A percentile compares a stretch with the other conserved stretches of the same genome.
Conservation (phyloP, 2,797 vertebrate genomes). For the Glyptemys insculpta region DNA sequence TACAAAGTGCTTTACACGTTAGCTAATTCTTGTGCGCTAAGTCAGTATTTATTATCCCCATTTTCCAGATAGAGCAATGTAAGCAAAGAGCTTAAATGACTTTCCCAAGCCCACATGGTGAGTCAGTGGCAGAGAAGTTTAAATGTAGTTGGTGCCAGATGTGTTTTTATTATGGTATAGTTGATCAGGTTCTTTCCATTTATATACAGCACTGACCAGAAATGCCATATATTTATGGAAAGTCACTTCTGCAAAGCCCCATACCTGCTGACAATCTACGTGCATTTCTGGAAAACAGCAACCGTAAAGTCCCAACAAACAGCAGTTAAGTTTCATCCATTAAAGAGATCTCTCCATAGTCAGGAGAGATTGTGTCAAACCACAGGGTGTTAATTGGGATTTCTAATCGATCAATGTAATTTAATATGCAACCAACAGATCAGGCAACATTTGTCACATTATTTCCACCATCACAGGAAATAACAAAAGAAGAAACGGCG, state of each 20-base stretch:
- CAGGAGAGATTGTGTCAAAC: no score
- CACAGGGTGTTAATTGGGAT: no score
- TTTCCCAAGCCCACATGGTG: neutral
- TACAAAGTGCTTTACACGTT: slow-evolving; percentile 11
- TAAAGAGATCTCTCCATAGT: neutral
- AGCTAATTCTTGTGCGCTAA: neutral
- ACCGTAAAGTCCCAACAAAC: neutral
- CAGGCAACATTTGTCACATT: neutral
- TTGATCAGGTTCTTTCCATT: neutral
- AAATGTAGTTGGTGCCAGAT: neutral
- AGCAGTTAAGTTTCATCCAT: slow-evolving; percentile 4
- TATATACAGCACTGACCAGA: neutral
- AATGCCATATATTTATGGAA: slow-evolving; percentile 26
- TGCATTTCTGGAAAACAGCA: neutral
- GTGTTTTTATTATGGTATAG: neutral
- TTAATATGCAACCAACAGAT: neutral
- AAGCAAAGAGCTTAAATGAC: neutral
- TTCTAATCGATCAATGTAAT: neutral
- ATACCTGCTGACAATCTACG: slow-evolving; percentile 40
- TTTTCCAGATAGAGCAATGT: neutral
- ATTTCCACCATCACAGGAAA: neutral
- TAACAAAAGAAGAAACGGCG: neutral
- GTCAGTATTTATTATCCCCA: neutral
- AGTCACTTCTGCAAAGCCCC: neutral
- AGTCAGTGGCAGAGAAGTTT: neutral